These are phyloP conservation scores for Luidia sarsii DNA, from an alignment of 53 echinoderm and acorn worm genomes.

Conservation along the genomic window DNA sequence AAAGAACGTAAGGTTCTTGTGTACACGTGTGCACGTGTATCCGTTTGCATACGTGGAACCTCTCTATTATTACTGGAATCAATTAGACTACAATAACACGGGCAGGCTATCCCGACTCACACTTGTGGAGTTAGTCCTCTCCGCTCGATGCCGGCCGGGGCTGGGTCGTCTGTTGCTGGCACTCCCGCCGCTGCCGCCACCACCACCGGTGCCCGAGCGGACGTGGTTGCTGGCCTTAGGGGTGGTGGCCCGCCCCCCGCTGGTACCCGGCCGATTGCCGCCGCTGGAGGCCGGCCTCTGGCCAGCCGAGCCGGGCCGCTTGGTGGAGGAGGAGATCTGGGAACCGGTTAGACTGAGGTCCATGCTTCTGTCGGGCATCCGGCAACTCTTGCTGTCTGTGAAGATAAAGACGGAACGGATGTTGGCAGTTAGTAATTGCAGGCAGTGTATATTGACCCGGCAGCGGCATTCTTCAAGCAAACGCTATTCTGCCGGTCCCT, in stretches of 20 bases:
- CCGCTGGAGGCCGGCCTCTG: constrained; percentile 27
- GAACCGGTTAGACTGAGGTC: constrained; percentile 92
- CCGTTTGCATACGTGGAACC: too few species aligned
- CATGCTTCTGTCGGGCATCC: constrained; percentile 33
- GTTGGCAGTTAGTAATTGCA: too few species aligned
- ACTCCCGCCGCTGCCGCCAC: not conserved
- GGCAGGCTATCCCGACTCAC: too few species aligned
- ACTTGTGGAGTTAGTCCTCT: constrained; percentile 47
- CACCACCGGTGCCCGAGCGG: constrained; percentile 3
- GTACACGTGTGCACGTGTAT: too few species aligned
- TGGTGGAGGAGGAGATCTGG: constrained; percentile 76
- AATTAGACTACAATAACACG: too few species aligned
- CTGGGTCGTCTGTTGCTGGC: constrained; percentile 5
- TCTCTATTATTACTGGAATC: too few species aligned
- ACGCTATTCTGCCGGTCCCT: too few species aligned
- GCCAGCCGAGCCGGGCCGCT: constrained; percentile 62
- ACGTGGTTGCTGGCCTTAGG: constrained; percentile 40
- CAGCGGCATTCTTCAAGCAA: too few species aligned
- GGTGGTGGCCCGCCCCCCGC: constrained; percentile 15
- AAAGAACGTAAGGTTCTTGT: too few species aligned
- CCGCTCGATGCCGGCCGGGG: constrained; percentile 34
- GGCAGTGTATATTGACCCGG: too few species aligned
- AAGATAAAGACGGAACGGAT: too few species aligned
- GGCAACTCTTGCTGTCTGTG: not conserved
- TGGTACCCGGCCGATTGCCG: constrained; percentile 5